phyloP scores from a whole-genome alignment of 2,888 invertebrate species.

The Catocala fraxini region DNA sequence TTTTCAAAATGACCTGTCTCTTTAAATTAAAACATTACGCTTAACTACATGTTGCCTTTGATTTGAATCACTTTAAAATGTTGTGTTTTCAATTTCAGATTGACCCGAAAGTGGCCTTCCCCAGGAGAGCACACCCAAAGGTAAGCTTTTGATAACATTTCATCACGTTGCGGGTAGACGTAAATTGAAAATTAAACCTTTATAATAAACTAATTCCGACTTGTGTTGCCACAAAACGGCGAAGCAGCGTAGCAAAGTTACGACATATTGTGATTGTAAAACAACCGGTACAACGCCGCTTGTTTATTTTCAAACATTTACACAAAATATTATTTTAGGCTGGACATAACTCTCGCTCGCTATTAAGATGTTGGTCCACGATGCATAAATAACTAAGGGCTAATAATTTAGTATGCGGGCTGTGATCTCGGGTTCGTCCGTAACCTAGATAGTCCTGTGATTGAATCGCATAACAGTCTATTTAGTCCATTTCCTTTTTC shows the following conservation, averaged over 20 bases:
- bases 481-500: slow-evolving; percentile 71
- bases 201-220: slow-evolving; percentile 74
- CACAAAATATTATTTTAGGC: slow-evolving; percentile 87
- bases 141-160: slow-evolving; percentile 88
- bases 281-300: slow-evolving; percentile 66
- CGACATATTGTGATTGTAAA: slow-evolving; percentile 74
- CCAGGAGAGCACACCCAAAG: slow-evolving; percentile 99
- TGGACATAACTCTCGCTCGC: slow-evolving; percentile 81
- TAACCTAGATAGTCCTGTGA: slow-evolving; percentile 74
- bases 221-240: slow-evolving; percentile 70
- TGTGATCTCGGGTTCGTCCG: slow-evolving; percentile 73
- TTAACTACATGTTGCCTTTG: slow-evolving; percentile 25
- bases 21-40: slow-evolving; percentile 28
- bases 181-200: slow-evolving; percentile 74
- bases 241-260: slow-evolving; percentile 66
- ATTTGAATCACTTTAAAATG: slow-evolving; percentile 43
- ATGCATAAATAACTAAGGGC: slow-evolving; percentile 86
- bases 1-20: slow-evolving; percentile 31
- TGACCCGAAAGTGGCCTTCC: slow-evolving; percentile 99
- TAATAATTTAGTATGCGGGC: slow-evolving; percentile 85
- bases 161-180: slow-evolving; percentile 58
- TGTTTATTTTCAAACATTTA: slow-evolving; percentile 86
- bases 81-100: slow-evolving; percentile 91
- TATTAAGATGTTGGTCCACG: slow-evolving; percentile 85
- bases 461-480: slow-evolving; percentile 79